A percentile compares a stretch with the other conserved stretches of the same genome.
Evolutionary conservation across 2,113 vertebrate species (phyloP).

Genomic region (Carassius gibelio): DNA sequence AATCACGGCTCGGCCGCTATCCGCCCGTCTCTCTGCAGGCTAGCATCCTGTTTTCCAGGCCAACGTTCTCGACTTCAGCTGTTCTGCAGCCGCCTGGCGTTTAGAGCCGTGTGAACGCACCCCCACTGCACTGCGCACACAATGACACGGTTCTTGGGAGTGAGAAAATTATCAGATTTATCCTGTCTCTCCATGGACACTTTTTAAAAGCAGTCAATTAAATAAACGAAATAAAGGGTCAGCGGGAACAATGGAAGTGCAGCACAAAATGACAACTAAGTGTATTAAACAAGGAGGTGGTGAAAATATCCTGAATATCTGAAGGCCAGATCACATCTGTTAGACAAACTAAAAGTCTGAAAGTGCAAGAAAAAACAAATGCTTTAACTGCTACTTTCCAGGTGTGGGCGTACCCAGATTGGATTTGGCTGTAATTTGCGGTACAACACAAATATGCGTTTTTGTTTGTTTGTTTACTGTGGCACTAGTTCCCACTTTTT

Average conservation of each 20-base stretch:
- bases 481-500: slow-evolving; percentile 13
- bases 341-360: slow-evolving; percentile 5
- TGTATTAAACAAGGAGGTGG: not conserved
- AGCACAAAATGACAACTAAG: not conserved
- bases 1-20: slow-evolving; percentile 43
- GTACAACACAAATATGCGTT: slow-evolving; percentile 39
- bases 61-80: slow-evolving; percentile 45
- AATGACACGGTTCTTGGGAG: slow-evolving; percentile 12
- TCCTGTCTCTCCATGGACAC: slow-evolving; percentile 40
- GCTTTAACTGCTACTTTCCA: slow-evolving; percentile 31
- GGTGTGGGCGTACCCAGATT: slow-evolving; percentile 39
- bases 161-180: slow-evolving; percentile 54
- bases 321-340: not conserved
- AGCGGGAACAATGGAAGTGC: slow-evolving; percentile 17
- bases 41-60: slow-evolving; percentile 48
- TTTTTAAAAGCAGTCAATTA: slow-evolving; percentile 51
- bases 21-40: slow-evolving; percentile 36
- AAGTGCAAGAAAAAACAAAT: slow-evolving; percentile 43
- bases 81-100: slow-evolving; percentile 43
- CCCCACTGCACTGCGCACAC: not conserved
- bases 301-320: not conserved
- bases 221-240: slow-evolving; percentile 63
- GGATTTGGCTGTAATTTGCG: slow-evolving; percentile 40
- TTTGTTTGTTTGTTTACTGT: slow-evolving; percentile 46
- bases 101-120: slow-evolving; percentile 40